Percentiles rank a stretch among this genome's conserved stretches.
Conservation (phyloP, 2,113 vertebrate genomes). For the Cyprinodon variegatus region DNA sequence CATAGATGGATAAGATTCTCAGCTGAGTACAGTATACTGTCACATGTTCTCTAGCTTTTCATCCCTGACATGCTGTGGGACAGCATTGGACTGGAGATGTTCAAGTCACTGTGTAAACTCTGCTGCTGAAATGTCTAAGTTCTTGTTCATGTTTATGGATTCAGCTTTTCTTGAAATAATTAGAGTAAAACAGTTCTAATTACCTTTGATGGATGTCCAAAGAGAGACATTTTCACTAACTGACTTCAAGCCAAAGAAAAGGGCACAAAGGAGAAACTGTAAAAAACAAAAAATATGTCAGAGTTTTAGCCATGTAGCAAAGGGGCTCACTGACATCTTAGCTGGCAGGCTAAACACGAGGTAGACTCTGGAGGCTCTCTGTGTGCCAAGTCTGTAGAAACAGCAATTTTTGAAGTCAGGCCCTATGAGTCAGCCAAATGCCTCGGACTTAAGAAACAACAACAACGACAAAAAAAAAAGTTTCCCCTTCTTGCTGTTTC, state of each 20-base stretch:
- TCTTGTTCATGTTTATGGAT: constrained; percentile 22
- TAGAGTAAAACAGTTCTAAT: not conserved
- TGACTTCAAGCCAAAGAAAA: constrained; percentile 12
- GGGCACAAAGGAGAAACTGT: constrained; percentile 51
- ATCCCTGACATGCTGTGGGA: constrained; percentile 56
- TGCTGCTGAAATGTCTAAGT: constrained; percentile 24
- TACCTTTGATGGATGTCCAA: constrained; percentile 18
- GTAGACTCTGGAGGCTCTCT: constrained; percentile 53
- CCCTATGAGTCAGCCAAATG: constrained; percentile 72
- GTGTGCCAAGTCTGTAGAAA: constrained; percentile 66
- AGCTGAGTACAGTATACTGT: constrained; percentile 45
- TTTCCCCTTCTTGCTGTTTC: constrained; percentile 76
- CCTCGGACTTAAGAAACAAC: constrained; percentile 57
- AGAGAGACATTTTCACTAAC: constrained; percentile 9
- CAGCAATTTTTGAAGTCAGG: constrained; percentile 51
- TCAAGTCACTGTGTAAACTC: constrained; percentile 17
- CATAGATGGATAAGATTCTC: constrained; percentile 56
- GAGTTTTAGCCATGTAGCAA: constrained; percentile 42
- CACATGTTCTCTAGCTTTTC: constrained; percentile 52
- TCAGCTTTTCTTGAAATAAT: constrained; percentile 15
- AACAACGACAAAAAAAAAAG: constrained; percentile 50
- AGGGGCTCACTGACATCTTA: constrained; percentile 63
- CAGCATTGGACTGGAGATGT: constrained; percentile 42
- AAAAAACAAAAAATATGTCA: constrained; percentile 28
- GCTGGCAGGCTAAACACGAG: constrained; percentile 65